A percentile compares a stretch with the other conserved stretches of the same genome.
phyloP scores from a whole-genome alignment of 2,888 invertebrate genomes.

The Cosmorhoe ocellata region DNA sequence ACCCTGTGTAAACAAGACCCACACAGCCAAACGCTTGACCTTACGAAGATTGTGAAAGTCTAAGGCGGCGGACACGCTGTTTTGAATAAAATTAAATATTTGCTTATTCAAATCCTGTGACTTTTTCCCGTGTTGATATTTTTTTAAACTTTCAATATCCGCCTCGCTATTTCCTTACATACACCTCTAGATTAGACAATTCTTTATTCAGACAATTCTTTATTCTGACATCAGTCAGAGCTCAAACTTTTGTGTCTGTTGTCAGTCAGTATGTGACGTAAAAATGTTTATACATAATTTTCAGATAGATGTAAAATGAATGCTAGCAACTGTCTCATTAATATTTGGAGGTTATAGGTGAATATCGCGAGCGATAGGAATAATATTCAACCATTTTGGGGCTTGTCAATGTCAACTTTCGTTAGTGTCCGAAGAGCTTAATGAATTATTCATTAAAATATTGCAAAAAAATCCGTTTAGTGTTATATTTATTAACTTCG shows the following conservation, averaged over 20 bases:
- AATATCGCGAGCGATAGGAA: conserved; percentile 14
- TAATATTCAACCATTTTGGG: background rate
- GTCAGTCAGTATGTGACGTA: background rate
- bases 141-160: no score
- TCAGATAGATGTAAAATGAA: conserved; percentile 14
- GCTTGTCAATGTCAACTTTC: conserved; percentile 22
- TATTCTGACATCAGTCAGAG: no score
- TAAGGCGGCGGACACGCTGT: conserved; percentile 24
- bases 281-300: background rate
- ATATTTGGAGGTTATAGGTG: conserved; percentile 29
- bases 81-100: background rate
- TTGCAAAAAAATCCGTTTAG: conserved; percentile 4
- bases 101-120: no score
- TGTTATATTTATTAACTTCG: background rate
- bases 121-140: no score
- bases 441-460: conserved; percentile 15
- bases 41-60: conserved; percentile 69
- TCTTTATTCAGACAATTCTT: no score
- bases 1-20: conserved; percentile 29
- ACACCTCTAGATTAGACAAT: no score
- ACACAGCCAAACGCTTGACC: conserved; percentile 55
- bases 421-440: background rate
- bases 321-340: conserved; percentile 15
- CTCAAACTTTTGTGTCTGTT: no score
- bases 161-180: no score